phyloP scores from a whole-genome alignment of 1,140 invertebrate genomes.

The Andricus grossulariae region DNA sequence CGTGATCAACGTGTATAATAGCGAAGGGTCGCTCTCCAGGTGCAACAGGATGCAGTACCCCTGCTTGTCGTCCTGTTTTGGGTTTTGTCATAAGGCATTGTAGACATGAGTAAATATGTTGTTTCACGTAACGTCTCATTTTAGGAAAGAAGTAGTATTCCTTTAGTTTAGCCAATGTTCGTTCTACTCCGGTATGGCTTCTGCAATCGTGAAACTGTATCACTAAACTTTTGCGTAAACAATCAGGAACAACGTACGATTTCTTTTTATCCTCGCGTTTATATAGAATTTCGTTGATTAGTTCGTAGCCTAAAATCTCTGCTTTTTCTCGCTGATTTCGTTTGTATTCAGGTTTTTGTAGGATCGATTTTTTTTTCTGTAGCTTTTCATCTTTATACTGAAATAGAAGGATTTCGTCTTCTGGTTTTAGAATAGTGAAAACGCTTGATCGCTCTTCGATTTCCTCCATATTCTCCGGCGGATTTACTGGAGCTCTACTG shows the following conservation, averaged over 20 bases:
- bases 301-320: too few species aligned
- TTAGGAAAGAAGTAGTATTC: background rate
- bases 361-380: background rate
- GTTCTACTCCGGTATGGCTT: background rate
- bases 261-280: background rate
- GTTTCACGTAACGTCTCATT: conserved; percentile 7
- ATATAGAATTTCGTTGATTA: background rate
- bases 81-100: conserved; percentile 49
- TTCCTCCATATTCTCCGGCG: background rate
- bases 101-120: conserved; percentile 35
- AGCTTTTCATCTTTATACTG: background rate
- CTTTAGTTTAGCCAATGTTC: background rate
- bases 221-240: background rate
- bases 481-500: background rate
- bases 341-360: background rate
- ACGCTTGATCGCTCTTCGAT: background rate
- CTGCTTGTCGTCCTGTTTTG: conserved; percentile 36
- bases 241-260: background rate
- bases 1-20: too few species aligned
- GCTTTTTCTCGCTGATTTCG: background rate
- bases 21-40: too few species aligned
- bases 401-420: background rate
- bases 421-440: background rate
- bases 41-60: conserved; percentile 15
- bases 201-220: background rate